Percentiles rank a stretch among this genome's conserved stretches.
These are phyloP conservation scores for Paramormyrops kingsleyae DNA, from an alignment of 2,113 vertebrate species.

Conservation along the genomic window DNA sequence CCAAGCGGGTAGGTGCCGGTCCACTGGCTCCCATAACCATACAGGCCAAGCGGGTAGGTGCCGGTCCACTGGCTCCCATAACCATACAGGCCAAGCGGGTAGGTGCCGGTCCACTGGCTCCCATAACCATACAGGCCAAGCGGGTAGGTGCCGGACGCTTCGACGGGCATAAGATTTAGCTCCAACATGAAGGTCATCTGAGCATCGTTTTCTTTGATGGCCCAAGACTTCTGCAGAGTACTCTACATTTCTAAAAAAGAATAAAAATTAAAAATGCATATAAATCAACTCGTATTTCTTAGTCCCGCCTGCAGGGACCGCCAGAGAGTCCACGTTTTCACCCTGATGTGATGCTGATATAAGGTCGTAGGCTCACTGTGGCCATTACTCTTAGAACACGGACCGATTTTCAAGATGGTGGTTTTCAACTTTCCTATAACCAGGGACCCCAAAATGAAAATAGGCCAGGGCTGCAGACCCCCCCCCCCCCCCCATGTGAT, in stretches of 20 bases:
- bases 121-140: no score
- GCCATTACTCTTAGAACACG: no score
- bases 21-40: background rate
- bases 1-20: conserved; percentile 69
- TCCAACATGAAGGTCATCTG: no score
- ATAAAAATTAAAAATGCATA: background rate
- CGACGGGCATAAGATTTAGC: no score
- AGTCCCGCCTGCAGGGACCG: background rate
- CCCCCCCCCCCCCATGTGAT: background rate
- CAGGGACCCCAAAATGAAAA: background rate
- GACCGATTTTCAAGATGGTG: background rate
- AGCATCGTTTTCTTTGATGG: no score
- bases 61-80: background rate
- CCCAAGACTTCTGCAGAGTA: no score
- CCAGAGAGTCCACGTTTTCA: background rate
- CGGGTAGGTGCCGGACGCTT: no score
- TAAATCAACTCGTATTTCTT: no score
- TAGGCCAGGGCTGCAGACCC: background rate
- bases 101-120: no score
- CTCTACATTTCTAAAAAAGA: no score
- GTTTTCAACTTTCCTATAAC: background rate
- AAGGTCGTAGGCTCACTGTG: background rate
- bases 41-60: conserved; percentile 78
- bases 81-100: no score
- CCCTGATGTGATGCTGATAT: background rate